Evolutionary conservation across 2,888 invertebrate genomes (phyloP), one percentile per base, ranked within the genome.

Genomic region (Slavum lentiscoides): DNA sequence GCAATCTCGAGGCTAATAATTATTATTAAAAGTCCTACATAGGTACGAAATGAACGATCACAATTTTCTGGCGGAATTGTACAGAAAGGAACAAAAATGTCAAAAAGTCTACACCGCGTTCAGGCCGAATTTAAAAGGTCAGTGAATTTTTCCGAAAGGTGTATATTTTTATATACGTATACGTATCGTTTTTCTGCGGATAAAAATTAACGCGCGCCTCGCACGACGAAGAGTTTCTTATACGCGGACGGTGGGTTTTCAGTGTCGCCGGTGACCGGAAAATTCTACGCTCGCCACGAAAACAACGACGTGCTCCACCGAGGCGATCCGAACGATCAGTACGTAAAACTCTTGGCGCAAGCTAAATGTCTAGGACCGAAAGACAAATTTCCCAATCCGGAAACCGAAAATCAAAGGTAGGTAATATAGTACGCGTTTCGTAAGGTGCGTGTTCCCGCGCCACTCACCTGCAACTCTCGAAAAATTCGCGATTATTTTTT

Each of bases 381-480:
- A 53, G 61, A 80, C n/a, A 80, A 64, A 80, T 80, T 49, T 55
- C 4, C 43, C 39, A 62, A 62, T 19, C 77, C 77, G 13, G 53
- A 70, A 70, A 80, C 77, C 55, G 77, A 80, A 80, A 80, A 11
- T 55, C 77, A 80, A 80, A 80, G 62, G 77, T 80, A 39, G 67
- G 11, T 1, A 49, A 9, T 49, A 49, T 49, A 49, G 6, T 39
- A 39, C 7, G 7, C 39, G n/a, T n/a, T 49, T 49, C 49, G 49
- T 49, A 49, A 49, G 6, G 49, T 49, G 49, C 11, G 9, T 49
- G 11, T 49, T 39, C 7, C 39, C 3, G 7, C 39, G 5, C 39
- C 7, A 39, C 39, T 7, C 5, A 39, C 39, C n/a, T n/a, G n/a
- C n/a, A n/a, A n/a, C n/a, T n/a, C n/a, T n/a, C n/a, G n/a, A n/a